Base-by-base conservation (phyloP, 2,797 vertebrate species). In the Knipowitschia caucasica region DNA sequence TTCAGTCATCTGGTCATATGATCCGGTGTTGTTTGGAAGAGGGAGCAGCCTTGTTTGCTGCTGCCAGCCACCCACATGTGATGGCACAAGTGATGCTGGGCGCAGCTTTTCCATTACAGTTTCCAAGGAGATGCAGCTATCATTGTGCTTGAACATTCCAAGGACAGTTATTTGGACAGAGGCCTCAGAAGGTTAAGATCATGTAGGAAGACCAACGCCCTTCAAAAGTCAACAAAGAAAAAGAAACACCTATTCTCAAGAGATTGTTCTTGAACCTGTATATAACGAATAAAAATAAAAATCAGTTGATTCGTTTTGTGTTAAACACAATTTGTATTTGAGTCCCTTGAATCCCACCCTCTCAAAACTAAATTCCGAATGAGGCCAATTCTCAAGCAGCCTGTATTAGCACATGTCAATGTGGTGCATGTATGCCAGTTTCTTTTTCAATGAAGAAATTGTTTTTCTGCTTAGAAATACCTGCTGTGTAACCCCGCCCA, bases 401-500 rank as follows among this genome's bases (percentile, higher is more conserved):
- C 17, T 17, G 34, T 18, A 17, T 18, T 15, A 18, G 15, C 10
- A 8, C 35, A 36, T 36, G 34, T 35, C 7, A 15, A 35, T 17
- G 34, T 36, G 35, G 7, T 17, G 8, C 17, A n/a, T n/a, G n/a
- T n/a, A n/a, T n/a, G n/a, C n/a, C n/a, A n/a, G n/a, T n/a, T 42
- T 20, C 18, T 39, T 39, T 7, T 40, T 23, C 23, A 23, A 23
- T 40, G 11, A 24, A n/a, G 17, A 1, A 38, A 20, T 43, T 14
- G 59, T 3, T 60, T 8, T 52, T 2, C 52, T 15, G 52, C 40
- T 40, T 34, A 93, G 92, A 93, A 92, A 73, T 92, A 90, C 69
- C 78, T 91, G 0, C 69, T 92, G 0, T 88, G 92, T 77, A 91
- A 91, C 80, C 91, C 91, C 0, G 88, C 89, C 42, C 92, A 93